Evolutionary conservation across 2,113 vertebrate species (phyloP).

Genomic region (Vidua chalybeata): DNA sequence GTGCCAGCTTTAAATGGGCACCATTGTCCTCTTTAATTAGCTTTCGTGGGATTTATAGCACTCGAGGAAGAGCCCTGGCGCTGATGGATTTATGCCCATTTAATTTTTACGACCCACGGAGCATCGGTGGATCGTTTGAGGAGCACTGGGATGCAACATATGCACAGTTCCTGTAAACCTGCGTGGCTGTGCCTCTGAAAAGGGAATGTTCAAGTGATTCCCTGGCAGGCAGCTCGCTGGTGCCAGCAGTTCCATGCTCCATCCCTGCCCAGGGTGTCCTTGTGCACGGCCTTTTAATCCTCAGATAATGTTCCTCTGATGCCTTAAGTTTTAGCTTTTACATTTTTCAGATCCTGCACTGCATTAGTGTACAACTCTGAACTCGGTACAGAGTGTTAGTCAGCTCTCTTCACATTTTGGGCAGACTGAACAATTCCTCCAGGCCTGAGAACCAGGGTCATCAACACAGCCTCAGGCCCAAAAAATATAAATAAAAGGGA

Average conservation of each 20-base stretch:
- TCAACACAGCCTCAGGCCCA: background rate
- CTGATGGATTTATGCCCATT: constrained; percentile 59
- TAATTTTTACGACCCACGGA: constrained; percentile 32
- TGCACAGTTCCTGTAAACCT: constrained; percentile 32
- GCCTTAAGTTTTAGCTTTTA: background rate
- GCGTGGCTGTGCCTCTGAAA: background rate
- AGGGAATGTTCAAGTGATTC: constrained; percentile 2
- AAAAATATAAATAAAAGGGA: background rate
- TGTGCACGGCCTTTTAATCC: background rate
- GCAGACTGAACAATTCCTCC: background rate
- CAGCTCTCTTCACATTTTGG: background rate
- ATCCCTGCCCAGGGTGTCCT: fast-evolving
- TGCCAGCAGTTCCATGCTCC: background rate
- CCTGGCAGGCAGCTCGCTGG: background rate
- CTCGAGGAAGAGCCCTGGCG: background rate
- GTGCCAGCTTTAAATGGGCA: constrained; percentile 61
- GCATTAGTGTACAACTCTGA: background rate
- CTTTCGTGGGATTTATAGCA: constrained; percentile 18
- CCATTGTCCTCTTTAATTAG: constrained; percentile 53
- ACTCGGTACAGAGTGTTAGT: background rate
- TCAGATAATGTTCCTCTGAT: background rate
- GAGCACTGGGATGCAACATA: constrained; percentile 30
- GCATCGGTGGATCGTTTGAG: background rate
- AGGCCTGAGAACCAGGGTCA: background rate
- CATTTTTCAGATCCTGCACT: background rate